Conservation (phyloP, 2,888 invertebrate species). For the Drosophila meridionalis region DNA sequence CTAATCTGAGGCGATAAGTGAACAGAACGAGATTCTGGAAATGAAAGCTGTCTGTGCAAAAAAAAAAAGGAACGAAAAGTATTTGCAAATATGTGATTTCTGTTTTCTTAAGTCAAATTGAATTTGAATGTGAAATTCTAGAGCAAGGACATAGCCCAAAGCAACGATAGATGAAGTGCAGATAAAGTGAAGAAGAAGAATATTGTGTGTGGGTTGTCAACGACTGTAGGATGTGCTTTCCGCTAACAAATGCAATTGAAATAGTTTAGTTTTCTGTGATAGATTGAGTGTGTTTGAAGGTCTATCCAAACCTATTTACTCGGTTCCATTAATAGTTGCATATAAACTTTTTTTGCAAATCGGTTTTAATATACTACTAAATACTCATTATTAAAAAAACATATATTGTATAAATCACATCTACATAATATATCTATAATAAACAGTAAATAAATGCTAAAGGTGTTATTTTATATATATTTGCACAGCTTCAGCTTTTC, state of each 20-base stretch:
- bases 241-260: not conserved
- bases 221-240: not conserved
- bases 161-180: not conserved
- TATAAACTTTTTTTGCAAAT: no score
- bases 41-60: conserved; percentile 11
- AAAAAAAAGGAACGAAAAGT: not conserved
- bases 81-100: conserved; percentile 18
- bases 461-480: not conserved
- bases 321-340: no score
- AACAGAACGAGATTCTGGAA: conserved; percentile 8
- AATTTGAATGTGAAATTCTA: conserved; percentile 8
- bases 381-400: no score
- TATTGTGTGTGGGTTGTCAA: not conserved
- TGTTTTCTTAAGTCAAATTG: conserved; percentile 22
- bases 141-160: not conserved
- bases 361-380: no score
- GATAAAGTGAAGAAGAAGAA: not conserved
- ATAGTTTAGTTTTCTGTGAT: not conserved
- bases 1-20: conserved; percentile 43
- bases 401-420: no score
- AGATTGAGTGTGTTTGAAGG: not conserved
- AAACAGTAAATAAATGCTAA: not conserved
- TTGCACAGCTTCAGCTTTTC: not conserved
- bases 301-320: no score
- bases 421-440: not conserved